phyloP scores from a whole-genome alignment of 2,888 invertebrate species.

The Leucoma salicis region DNA sequence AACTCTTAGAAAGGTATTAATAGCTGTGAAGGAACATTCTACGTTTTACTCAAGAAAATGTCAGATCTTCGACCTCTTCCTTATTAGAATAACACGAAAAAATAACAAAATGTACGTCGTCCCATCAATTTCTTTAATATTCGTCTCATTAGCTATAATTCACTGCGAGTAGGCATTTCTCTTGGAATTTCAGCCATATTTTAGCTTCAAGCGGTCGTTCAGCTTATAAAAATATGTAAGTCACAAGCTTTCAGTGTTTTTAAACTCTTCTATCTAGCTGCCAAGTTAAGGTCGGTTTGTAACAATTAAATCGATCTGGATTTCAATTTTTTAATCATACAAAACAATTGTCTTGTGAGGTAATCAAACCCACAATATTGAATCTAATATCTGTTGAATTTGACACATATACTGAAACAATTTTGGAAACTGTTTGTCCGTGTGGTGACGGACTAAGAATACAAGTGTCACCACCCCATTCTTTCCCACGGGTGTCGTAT shows the following conservation, averaged over 20 bases:
- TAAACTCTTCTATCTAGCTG: neutral
- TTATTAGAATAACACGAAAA: constrained; percentile 25
- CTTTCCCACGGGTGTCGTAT: too few relatives aligned
- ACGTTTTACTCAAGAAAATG: neutral
- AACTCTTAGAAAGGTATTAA: neutral
- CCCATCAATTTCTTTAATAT: constrained; percentile 59
- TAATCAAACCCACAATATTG: too few relatives aligned
- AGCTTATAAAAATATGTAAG: constrained; percentile 44
- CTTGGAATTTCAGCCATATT: constrained; percentile 68
- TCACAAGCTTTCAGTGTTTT: constrained; percentile 22
- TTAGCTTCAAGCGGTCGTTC: constrained; percentile 64
- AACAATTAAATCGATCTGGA: too few relatives aligned
- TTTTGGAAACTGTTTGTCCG: too few relatives aligned
- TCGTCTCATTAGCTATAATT: constrained; percentile 70
- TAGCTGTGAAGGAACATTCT: neutral
- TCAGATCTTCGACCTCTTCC: constrained; percentile 7
- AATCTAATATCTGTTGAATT: too few relatives aligned
- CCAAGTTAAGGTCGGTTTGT: too few relatives aligned
- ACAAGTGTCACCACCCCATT: too few relatives aligned
- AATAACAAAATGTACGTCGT: constrained; percentile 35
- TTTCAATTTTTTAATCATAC: too few relatives aligned
- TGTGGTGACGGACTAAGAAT: too few relatives aligned
- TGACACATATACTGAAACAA: too few relatives aligned
- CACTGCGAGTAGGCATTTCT: constrained; percentile 61
- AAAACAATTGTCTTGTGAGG: too few relatives aligned